phyloP scores from a whole-genome alignment of 1,140 invertebrate species.

The Dufourea novaeangliae region DNA sequence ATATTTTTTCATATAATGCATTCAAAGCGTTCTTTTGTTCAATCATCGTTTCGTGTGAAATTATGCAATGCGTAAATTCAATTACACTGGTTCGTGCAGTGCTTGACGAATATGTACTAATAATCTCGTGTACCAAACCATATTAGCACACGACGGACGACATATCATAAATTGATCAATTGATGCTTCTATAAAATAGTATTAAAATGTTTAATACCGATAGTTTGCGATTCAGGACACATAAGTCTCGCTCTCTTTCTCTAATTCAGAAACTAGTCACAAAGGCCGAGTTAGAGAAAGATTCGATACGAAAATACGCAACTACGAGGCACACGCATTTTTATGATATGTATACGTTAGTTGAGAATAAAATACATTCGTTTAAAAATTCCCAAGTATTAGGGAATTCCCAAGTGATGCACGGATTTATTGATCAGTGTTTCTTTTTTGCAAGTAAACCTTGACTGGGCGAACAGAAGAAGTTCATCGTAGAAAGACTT shows the following conservation, averaged over 20 bases:
- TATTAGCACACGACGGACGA: constrained; percentile 28
- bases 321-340: too few relatives aligned
- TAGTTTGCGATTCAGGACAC: constrained; percentile 72
- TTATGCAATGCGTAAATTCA: background rate
- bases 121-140: constrained; percentile 24
- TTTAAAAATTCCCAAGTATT: too few relatives aligned
- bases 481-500: constrained; percentile 38
- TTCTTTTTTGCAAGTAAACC: background rate
- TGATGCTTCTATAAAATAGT: too few relatives aligned
- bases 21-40: background rate
- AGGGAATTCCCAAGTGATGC: background rate
- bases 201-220: too few relatives aligned
- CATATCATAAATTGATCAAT: too few relatives aligned
- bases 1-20: background rate
- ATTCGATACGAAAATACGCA: background rate
- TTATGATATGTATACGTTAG: background rate
- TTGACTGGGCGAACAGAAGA: background rate
- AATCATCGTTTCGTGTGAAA: background rate
- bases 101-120: too few relatives aligned
- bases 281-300: constrained; percentile 70
- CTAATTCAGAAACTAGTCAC: constrained; percentile 71
- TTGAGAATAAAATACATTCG: too few relatives aligned
- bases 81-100: background rate
- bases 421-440: background rate
- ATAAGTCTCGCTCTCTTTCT: constrained; percentile 37